phyloP scores from a whole-genome alignment of 2,888 invertebrate species.

The Callyntrura sp. region DNA sequence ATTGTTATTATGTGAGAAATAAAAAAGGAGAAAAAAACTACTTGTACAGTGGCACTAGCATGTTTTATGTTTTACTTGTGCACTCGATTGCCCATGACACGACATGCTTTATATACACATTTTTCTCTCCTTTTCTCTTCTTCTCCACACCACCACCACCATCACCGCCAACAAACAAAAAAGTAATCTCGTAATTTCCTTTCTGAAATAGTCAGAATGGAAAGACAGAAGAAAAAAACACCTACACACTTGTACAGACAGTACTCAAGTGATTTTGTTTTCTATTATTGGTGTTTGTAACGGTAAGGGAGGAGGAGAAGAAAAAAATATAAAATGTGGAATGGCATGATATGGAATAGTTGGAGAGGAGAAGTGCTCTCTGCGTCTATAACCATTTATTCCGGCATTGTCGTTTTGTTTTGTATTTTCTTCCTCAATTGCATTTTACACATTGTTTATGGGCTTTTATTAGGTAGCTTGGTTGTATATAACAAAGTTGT shows the following conservation, averaged over 20 bases:
- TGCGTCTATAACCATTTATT: too few species aligned
- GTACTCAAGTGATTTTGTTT: not conserved
- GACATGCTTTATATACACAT: constrained; percentile 43
- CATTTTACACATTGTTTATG: constrained; percentile 11
- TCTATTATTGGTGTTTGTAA: not conserved
- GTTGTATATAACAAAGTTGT: not conserved
- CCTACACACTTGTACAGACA: too few species aligned
- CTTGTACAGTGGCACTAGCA: not conserved
- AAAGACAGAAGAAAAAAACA: not conserved
- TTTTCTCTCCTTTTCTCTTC: not conserved
- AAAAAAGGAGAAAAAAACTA: constrained; percentile 10
- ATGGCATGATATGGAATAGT: not conserved
- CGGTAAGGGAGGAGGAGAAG: not conserved
- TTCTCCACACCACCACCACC: too few species aligned
- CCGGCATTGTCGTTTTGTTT: too few species aligned
- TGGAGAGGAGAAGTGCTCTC: not conserved
- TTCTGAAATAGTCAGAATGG: not conserved
- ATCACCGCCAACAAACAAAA: constrained; percentile 16
- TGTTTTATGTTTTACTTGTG: constrained; percentile 45
- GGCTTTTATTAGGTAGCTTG: not conserved
- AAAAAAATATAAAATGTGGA: not conserved
- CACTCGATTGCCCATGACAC: constrained; percentile 57
- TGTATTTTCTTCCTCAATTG: not conserved
- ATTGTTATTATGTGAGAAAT: constrained; percentile 57
- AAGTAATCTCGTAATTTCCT: constrained; percentile 40